Conservation (phyloP, 2,888 invertebrate species). For the Archips xylosteana region DNA sequence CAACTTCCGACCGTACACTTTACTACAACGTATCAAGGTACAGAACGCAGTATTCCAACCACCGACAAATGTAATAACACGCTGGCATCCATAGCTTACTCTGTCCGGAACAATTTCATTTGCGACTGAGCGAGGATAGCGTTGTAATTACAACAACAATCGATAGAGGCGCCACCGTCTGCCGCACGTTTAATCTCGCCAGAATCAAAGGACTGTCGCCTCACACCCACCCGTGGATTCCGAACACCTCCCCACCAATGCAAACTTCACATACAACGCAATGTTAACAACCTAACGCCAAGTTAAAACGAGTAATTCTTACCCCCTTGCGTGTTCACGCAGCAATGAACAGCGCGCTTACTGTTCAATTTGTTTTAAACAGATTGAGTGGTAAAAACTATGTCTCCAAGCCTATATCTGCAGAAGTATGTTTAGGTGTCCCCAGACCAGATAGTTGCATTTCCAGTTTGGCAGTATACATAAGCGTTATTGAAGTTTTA, state of each 20-base stretch:
- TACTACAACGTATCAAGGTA: constrained; percentile 29
- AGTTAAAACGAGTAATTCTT: constrained; percentile 8
- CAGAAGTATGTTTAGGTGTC: constrained; percentile 76
- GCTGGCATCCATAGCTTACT: constrained; percentile 79
- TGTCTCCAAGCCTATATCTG: constrained; percentile 81
- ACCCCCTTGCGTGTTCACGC: constrained; percentile 15
- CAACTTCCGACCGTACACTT: not conserved
- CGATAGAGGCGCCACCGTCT: constrained; percentile 86
- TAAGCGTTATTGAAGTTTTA: constrained; percentile 76
- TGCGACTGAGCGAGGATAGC: constrained; percentile 85
- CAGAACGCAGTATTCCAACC: constrained; percentile 47
- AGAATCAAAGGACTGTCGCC: constrained; percentile 84
- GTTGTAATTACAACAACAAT: constrained; percentile 86
- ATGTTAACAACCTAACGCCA: constrained; percentile 55
- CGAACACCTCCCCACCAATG: constrained; percentile 61
- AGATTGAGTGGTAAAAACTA: constrained; percentile 66
- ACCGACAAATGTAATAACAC: constrained; percentile 71
- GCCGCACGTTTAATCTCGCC: constrained; percentile 85
- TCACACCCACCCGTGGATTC: constrained; percentile 73
- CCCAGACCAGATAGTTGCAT: constrained; percentile 81
- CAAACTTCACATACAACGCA: constrained; percentile 47
- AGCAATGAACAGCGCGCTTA: constrained; percentile 55
- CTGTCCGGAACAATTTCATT: constrained; percentile 85
- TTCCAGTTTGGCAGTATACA: constrained; percentile 70
- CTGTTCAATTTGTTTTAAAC: constrained; percentile 59